Base-by-base conservation (phyloP, 2,888 invertebrate genomes). In the Acanthosoma haemorrhoidale region DNA sequence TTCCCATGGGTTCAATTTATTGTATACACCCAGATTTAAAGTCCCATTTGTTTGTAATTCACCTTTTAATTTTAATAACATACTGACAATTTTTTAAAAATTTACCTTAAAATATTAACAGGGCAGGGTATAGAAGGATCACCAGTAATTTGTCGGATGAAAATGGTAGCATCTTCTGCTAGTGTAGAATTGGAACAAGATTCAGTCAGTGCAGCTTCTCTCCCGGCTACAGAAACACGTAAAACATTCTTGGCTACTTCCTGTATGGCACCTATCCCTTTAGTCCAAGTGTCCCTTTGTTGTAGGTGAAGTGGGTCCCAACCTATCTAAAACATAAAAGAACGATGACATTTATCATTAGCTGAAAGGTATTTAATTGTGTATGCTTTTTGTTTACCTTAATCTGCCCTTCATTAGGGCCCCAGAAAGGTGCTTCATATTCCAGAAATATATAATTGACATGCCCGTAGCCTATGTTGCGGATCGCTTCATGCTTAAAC, bases 391-490 rank as follows among this genome's bases (percentile, higher is more conserved):
- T 32, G 6, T 16, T n/a, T 59, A 59, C 59, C 77, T 87, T 86
- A 29, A 91, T 81, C 73, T 83, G 83, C 11, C 88, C 88, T 77
- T 87, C 86, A 29, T 86, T 84, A 83, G 88, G 89, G 0, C 85
- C 85, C 86, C 88, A 88, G 76, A 91, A 89, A 0, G 90, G 89
- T 73, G 85, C 83, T 3, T 86, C 83, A 77, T 90, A 92, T 78
- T 90, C 88, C n/a, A 93, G 80, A 78, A 88, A 91, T 70, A 92
- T 83, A 80, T 91, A 92, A 76, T 91, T 86, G 4, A 90, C 87
- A 70, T 86, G 84, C 2, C 92, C 92, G 77, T 84, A 91, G 2
- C 91, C 90, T 72, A 89, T 79, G 31, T 68, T 79, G 6, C 76
- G 71, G 4, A 92, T 90, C 0, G 91, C 89, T 75, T 84, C 85